phyloP scores from a whole-genome alignment of 1,140 invertebrate species.

The Scaptomyza montana region DNA sequence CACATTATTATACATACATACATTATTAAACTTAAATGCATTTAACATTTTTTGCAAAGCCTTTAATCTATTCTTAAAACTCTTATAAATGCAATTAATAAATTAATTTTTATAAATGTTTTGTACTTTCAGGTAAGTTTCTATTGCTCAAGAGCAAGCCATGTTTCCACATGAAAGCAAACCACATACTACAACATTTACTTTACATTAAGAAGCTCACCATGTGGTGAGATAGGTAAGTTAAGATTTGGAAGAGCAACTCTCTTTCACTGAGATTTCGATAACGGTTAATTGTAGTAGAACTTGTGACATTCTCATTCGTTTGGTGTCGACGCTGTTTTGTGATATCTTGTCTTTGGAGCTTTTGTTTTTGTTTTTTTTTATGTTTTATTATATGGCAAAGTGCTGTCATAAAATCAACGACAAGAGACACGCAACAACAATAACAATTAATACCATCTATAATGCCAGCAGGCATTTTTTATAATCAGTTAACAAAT shows the following conservation, averaged over 20 bases:
- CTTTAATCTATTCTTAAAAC: no score
- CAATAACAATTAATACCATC: slow-evolving; percentile 4
- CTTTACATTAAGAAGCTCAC: not conserved
- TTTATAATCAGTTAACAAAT: slow-evolving; percentile 38
- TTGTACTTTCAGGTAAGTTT: slow-evolving; percentile 61
- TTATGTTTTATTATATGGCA: slow-evolving; percentile 31
- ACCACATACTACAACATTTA: not conserved
- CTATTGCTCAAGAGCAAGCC: no score
- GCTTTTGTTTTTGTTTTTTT: not conserved
- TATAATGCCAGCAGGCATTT: slow-evolving; percentile 26
- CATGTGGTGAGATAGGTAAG: not conserved
- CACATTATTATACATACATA: no score
- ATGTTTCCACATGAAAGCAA: slow-evolving; percentile 13
- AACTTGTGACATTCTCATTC: no score
- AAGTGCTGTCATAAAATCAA: slow-evolving; percentile 33
- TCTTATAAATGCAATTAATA: not conserved
- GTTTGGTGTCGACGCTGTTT: no score
- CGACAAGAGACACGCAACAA: not conserved
- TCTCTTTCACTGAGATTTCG: not conserved
- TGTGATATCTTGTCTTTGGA: slow-evolving; percentile 11
- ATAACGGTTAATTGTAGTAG: not conserved
- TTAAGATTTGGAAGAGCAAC: slow-evolving; percentile 1
- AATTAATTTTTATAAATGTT: slow-evolving; percentile 3
- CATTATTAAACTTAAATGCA: no score
- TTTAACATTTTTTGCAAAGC: no score